Evolutionary conservation across 2,113 vertebrate genomes (phyloP), one percentile per base, ranked within the genome.

Genomic region (Anguilla japonica): DNA sequence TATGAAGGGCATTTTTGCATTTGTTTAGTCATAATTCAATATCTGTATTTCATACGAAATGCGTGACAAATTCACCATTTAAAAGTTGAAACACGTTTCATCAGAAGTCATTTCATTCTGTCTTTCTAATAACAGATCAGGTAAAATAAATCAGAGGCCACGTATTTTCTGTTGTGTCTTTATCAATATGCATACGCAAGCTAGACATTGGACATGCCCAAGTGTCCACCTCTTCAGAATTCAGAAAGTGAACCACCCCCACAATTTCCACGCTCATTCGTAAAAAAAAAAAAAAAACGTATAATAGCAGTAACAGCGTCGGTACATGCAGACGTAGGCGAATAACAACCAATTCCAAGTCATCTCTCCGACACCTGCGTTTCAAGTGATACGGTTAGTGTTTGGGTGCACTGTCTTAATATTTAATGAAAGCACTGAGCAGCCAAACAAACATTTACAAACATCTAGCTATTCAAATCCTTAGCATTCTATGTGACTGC

Each of bases 381-480:
- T 53, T 18, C 3, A 8, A 22, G 41, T 43, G 43, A 14, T 83
- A 26, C n/a, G 53, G 34, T 83, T 34, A n/a, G 82, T 53, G 15
- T 56, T 83, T 15, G 41, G 29, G 53, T 57, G 79, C 78, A 84
- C 78, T 87, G 85, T 89, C 71, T 84, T 86, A 84, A 87, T 88
- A 89, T 90, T 90, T 87, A 79, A 86, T 87, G 81, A 85, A 88
- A 87, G 71, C 82, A 83, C 83, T 86, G 78, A 84, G 83, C 43
- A 80, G 81, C 83, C 67, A 87, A 83, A 60, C 87, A 81, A 89
- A 91, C 87, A 91, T 94, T 94, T 91, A 41, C 91, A 96, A 97
- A 97, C 97, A 97, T 97, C 96, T 97, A 95, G 92, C 94, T 93
- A 95, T 95, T 95, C 96, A 95, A 93, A 96, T 94, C 93, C 95